Evolutionary conservation across 2,797 vertebrate genomes (phyloP), one percentile per base, ranked within the genome.

Genomic region (Vespertilio murinus): DNA sequence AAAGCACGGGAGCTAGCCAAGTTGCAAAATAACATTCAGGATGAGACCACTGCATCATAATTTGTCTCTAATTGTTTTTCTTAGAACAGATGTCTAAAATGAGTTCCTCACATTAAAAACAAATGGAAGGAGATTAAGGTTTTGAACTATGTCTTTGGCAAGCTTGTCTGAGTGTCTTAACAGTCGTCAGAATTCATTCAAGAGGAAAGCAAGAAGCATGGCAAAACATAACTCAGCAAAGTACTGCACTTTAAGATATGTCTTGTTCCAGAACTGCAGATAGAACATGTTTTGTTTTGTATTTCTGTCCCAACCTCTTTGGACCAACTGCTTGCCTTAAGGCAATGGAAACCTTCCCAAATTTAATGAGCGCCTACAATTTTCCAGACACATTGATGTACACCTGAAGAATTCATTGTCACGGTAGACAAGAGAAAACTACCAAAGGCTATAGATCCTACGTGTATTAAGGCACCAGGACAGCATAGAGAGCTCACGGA

Each of bases 51-150:
- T 78, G 12, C 61, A 85, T 96, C 80, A 82, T 92, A 95, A 77
- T 94, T 91, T 93, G 20, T 49, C 75, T 95, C 8, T 69, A 73
- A 30, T 88, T 95, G 71, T 87, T 97, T 96, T 96, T 92, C 95
- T 94, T 97, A 95, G 70, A 94, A 70, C 84, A 92, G 95, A 88
- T 89, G 88, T 86, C 96, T 90, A 95, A 97, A 40, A 95, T 94
- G 70, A 97, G 18, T n/a, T 95, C 75, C 49, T 73, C 88, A 96
- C 56, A 78, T 59, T 96, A 92, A 96, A 97, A 97, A 96, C 90
- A 47, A 84, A 93, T 42, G 8, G n/a, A 35, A 97, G 59, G 96
- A 93, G 90, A 85, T 73, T 89, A 82, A 71, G 33, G 95, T 94
- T 83, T 94, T 20, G 47, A 78, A 93, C 61, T 93, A 64, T 35